These are phyloP conservation scores for Linepithema humile DNA, from an alignment of 1,140 invertebrate species.

Conservation along the genomic window DNA sequence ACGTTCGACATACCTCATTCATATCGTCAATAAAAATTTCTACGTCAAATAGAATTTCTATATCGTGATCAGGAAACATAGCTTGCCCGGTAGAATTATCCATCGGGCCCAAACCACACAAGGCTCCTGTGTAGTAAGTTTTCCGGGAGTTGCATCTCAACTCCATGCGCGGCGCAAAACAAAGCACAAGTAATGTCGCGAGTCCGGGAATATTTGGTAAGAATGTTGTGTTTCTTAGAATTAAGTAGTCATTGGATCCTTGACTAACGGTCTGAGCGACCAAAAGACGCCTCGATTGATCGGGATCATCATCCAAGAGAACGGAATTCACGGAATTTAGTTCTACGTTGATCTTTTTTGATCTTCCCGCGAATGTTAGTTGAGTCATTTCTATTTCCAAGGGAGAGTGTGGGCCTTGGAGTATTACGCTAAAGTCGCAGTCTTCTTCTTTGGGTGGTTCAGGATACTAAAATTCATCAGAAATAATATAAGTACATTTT, in stretches of 20 bases:
- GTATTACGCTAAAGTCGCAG: slow-evolving; percentile 79
- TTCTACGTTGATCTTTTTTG: slow-evolving; percentile 87
- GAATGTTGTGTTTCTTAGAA: slow-evolving; percentile 91
- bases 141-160: slow-evolving; percentile 86
- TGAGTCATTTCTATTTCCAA: slow-evolving; percentile 89
- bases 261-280: slow-evolving; percentile 88
- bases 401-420: slow-evolving; percentile 89
- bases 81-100: slow-evolving; percentile 83
- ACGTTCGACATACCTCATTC: slow-evolving; percentile 84
- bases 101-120: slow-evolving; percentile 92
- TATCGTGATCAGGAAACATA: slow-evolving; percentile 92
- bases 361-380: slow-evolving; percentile 85
- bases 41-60: slow-evolving; percentile 91
- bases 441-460: slow-evolving; percentile 77
- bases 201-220: slow-evolving; percentile 95
- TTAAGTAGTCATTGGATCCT: slow-evolving; percentile 84
- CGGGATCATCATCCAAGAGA: slow-evolving; percentile 91
- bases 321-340: slow-evolving; percentile 93
- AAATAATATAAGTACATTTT: too few relatives aligned
- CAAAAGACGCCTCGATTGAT: slow-evolving; percentile 87
- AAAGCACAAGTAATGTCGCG: slow-evolving; percentile 89
- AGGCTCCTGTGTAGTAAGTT: slow-evolving; percentile 88
- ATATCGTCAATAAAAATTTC: slow-evolving; percentile 89
- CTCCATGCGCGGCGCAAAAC: slow-evolving; percentile 93
- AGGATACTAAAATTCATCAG: slow-evolving; percentile 70